Evolutionary conservation across 2,797 vertebrate genomes (phyloP).

Genomic region (Clangula hyemalis): DNA sequence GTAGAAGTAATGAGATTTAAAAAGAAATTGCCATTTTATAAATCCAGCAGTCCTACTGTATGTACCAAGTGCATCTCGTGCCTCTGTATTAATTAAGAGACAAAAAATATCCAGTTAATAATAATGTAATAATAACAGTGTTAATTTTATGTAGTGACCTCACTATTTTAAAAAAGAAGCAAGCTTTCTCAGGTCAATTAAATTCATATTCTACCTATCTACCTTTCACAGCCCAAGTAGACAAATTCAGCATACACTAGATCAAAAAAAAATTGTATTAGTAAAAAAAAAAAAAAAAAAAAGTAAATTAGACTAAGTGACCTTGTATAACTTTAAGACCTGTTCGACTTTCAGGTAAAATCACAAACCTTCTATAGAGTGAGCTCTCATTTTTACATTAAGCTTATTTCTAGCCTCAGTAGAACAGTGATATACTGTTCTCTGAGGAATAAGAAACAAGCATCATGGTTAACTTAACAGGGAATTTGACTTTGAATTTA

Average conservation of each 20-base stretch:
- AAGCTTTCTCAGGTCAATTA: background rate
- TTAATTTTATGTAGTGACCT: background rate
- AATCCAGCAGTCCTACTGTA: background rate
- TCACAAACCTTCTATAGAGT: constrained; percentile 54
- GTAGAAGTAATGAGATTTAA: background rate
- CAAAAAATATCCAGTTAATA: background rate
- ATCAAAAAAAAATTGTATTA: background rate
- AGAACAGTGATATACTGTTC: constrained; percentile 69
- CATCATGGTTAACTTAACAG: constrained; percentile 74
- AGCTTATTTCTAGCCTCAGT: constrained; percentile 73
- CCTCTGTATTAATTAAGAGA: background rate
- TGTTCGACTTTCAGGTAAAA: constrained; percentile 76
- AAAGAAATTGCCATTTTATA: background rate
- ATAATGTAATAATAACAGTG: background rate
- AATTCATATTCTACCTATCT: background rate
- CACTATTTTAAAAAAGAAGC: background rate
- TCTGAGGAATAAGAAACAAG: constrained; percentile 77
- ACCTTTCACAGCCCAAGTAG: background rate
- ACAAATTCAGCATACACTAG: background rate
- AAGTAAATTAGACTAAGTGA: constrained; percentile 57
- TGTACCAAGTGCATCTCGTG: background rate
- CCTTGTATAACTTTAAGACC: constrained; percentile 69
- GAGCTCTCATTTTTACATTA: constrained; percentile 66
- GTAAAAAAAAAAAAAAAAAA: constrained; percentile 33
- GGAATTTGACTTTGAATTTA: constrained; percentile 81